Base-by-base conservation (phyloP, 2,113 vertebrate genomes). In the Chamaetylas fuelleborni region DNA sequence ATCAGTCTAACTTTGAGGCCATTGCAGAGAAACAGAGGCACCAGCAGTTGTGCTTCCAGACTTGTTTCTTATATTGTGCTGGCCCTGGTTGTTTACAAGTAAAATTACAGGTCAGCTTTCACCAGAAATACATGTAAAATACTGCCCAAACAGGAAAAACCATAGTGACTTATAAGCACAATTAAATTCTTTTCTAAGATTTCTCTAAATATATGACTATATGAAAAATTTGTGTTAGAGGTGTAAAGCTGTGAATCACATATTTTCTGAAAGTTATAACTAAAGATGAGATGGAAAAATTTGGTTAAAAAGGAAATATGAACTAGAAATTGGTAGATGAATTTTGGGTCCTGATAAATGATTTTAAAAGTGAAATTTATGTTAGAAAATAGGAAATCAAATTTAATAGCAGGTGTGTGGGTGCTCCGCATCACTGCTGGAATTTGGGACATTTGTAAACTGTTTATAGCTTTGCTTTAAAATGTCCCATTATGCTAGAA, bases 1-100 rank as follows among this genome's bases (percentile, higher is more conserved):
- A 69, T 88, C 82, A 94, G 90, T 86, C 56, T 90, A 25, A 90
- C 76, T 96, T 47, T 48, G 67, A 88, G 89, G 76, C 64, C 57
- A 20, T 56, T 31, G n/a, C 26, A 70, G 86, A 92, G 61, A 83
- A 91, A 91, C 78, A 64, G 58, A 93, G 50, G 60, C 71, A 90
- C n/a, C 42, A 92, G 72, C 81, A 95, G 64, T 74, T 22, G 17
- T 51, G 50, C 80, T 84, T 95, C 31, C 48, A 61, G 51, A 61
- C 72, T 74, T 43, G 10, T 50, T 92, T 93, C 67, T 88, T 36
- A 18, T 3, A 4, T 45, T 92, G 47, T 83, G 31, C 72, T 93
- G 36, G 28, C 29, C n/a, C 43, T 78, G 36, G 12, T 53, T 94
- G 45, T 82, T 87, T 81, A 62, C 58, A 83, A 83, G 34, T 78